These are phyloP conservation scores for Venturia canescens DNA, from an alignment of 1,140 invertebrate genomes.

Conservation along the genomic window DNA sequence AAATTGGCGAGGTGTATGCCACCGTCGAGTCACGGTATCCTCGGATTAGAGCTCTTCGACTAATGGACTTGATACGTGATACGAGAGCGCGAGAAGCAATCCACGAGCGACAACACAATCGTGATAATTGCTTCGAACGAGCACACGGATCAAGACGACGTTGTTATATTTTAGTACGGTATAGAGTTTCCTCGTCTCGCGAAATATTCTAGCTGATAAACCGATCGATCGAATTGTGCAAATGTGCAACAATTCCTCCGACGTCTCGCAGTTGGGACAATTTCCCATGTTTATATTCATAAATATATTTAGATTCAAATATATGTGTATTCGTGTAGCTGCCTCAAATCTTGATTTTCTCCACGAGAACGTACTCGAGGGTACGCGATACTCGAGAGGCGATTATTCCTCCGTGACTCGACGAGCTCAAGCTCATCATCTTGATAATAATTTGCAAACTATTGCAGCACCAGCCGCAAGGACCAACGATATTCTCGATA, in stretches of 20 bases:
- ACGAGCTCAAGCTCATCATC: slow-evolving; percentile 70
- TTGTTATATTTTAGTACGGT: not conserved
- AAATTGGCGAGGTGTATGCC: not conserved
- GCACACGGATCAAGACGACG: not conserved
- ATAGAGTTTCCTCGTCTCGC: not conserved
- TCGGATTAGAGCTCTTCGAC: slow-evolving; percentile 17
- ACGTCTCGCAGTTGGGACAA: not conserved
- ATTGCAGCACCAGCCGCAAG: slow-evolving; percentile 58
- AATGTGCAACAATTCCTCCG: slow-evolving; percentile 2
- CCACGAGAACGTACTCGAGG: not conserved
- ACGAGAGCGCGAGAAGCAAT: slow-evolving; percentile 22
- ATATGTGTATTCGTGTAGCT: slow-evolving; percentile 13
- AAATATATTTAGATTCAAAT: not conserved
- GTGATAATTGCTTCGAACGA: slow-evolving; percentile 33
- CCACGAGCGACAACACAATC: slow-evolving; percentile 10
- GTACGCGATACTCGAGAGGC: not conserved
- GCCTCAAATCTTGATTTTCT: not conserved
- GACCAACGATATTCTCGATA: slow-evolving; percentile 64
- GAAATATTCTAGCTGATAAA: not conserved
- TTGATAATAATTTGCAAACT: slow-evolving; percentile 66
- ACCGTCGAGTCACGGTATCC: slow-evolving; percentile 10
- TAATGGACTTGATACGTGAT: slow-evolving; percentile 44
- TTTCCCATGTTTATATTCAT: not conserved
- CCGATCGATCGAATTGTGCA: not conserved
- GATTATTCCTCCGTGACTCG: slow-evolving; percentile 19